Percentiles rank a stretch among this genome's conserved stretches.
Conservation (phyloP, 2,888 invertebrate species). For the Dilophus febrilis region DNA sequence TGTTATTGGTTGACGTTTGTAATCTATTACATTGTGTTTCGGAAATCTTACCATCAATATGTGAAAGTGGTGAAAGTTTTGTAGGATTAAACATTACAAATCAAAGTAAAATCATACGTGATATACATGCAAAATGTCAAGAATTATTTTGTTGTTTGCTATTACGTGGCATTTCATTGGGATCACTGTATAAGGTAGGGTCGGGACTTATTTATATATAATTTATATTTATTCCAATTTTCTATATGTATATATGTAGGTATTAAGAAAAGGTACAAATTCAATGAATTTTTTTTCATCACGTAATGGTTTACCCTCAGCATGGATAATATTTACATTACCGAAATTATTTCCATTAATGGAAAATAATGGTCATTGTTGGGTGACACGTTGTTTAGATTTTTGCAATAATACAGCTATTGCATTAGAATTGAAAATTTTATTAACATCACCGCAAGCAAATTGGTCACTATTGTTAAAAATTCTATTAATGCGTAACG, state of each 20-base stretch:
- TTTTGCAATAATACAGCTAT: conserved; percentile 42
- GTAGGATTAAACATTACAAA: conserved; percentile 38
- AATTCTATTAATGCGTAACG: conserved; percentile 54
- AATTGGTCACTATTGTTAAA: conserved; percentile 60
- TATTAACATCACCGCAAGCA: conserved; percentile 61
- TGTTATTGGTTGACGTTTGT: conserved; percentile 53
- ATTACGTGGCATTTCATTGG: conserved; percentile 55
- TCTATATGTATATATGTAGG: conserved; percentile 26
- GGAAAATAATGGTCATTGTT: conserved; percentile 26
- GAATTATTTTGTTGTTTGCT: conserved; percentile 58
- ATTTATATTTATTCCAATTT: not conserved
- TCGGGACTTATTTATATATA: conserved; percentile 3
- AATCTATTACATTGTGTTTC: conserved; percentile 62
- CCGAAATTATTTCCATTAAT: conserved; percentile 40
- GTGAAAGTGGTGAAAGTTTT: conserved; percentile 39
- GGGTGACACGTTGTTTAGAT: conserved; percentile 31
- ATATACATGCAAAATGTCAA: conserved; percentile 68
- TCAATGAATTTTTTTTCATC: conserved; percentile 37
- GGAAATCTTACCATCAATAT: conserved; percentile 53
- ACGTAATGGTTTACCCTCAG: conserved; percentile 37
- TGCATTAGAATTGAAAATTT: conserved; percentile 50
- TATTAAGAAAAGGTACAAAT: conserved; percentile 38
- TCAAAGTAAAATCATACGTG: conserved; percentile 53
- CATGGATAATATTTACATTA: conserved; percentile 53
- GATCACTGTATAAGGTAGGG: conserved; percentile 59